Conservation (phyloP, 2,888 invertebrate genomes). For the Epinotia ramella region DNA sequence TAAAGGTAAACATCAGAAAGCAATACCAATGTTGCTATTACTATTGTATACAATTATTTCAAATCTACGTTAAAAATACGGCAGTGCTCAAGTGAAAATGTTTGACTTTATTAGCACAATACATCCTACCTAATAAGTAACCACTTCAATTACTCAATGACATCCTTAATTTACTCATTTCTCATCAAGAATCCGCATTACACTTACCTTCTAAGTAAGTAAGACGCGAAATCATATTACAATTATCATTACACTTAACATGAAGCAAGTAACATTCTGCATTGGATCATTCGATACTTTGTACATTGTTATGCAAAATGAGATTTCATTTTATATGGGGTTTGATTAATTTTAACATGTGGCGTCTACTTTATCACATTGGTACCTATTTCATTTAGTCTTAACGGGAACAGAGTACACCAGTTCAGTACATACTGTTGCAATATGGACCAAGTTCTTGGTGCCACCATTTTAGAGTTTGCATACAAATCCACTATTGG, state of each 20-base stretch:
- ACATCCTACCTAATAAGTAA: conserved; percentile 35
- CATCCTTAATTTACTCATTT: conserved; percentile 51
- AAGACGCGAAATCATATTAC: conserved; percentile 10
- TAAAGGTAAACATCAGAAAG: conserved; percentile 45
- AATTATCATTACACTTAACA: conserved; percentile 24
- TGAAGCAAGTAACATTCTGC: conserved; percentile 20
- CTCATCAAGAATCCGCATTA: conserved; percentile 50
- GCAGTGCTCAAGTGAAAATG: conserved; percentile 55
- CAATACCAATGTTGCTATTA: conserved; percentile 34
- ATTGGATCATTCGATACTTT: conserved; percentile 33
- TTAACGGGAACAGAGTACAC: conserved; percentile 11
- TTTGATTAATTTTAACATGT: conserved; percentile 12
- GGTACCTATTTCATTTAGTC: conserved; percentile 26
- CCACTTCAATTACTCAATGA: conserved; percentile 43
- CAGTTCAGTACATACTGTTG: not conserved
- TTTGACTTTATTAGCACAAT: conserved; percentile 41
- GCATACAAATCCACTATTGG: too few relatives aligned
- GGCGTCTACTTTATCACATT: conserved; percentile 32
- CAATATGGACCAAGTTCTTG: not conserved
- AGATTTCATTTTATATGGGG: conserved; percentile 5
- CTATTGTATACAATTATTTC: conserved; percentile 39
- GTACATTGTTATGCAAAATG: conserved; percentile 33
- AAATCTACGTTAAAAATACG: conserved; percentile 49
- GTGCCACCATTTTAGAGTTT: not conserved
- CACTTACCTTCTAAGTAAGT: conserved; percentile 22